Base-by-base conservation (phyloP, 1,140 invertebrate species). In the Drosophila pectinifera region DNA sequence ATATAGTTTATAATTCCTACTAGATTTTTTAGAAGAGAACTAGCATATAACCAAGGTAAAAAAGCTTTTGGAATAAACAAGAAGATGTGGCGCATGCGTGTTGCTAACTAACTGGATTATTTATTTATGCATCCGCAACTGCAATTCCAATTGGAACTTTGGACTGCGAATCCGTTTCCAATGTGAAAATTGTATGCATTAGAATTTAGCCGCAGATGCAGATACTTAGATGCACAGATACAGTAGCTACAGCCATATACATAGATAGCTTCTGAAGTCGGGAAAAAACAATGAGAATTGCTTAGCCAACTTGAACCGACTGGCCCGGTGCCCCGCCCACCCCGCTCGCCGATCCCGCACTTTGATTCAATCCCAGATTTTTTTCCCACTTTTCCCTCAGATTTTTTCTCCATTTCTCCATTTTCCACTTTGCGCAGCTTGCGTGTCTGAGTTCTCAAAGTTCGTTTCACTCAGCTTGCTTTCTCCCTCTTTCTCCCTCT, bases 261-360 rank as follows among this genome's bases (percentile, higher is more conserved):
- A n/a, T 26, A 31, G 59, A 58, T 36, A 53, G 18, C 49, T 36
- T 14, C 1, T 20, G 49, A 18, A 36, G 49, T 51, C 20, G 38
- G 69, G 48, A 46, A 64, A 46, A 54, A 73, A 34, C 64, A 78
- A 70, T 48, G 72, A 41, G 36, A 65, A 56, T 64, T 88, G 79
- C 48, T 73, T 81, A 89, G 45, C 76, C 67, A 83, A 77, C 55
- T 88, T 83, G 84, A 88, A 89, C 83, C 49, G 49, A 53, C 18
- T 36, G 13, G 73, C 73, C 73, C 46, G 54, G 53, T 41, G 26
- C 26, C 26, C 26, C 26, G 26, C 51, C 28, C 13, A 10, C 14
- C 31, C 22, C 48, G 18, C 41, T 28, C 22, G 24, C 41, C 31
- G 10, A 3, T 24, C 39, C 26, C n/a, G 43, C 43, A 58, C 42